Base-by-base conservation (phyloP, 2,113 vertebrate genomes). In the Promerops cafer region DNA sequence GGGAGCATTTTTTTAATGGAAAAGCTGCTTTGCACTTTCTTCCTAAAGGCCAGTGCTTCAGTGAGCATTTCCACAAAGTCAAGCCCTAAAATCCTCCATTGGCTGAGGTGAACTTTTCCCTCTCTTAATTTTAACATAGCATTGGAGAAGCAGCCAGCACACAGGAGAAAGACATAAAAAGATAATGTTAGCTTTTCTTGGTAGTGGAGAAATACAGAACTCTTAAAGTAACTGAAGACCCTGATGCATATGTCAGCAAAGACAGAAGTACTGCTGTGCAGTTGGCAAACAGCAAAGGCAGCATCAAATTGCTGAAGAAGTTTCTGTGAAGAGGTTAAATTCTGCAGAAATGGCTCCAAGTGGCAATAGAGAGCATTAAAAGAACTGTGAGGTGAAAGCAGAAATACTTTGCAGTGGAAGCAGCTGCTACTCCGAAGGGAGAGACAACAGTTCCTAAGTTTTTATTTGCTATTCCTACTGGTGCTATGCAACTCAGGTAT, bases 401-500 rank as follows among this genome's bases (percentile, higher is more conserved):
- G 82, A 87, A 91, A 47, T 77, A 60, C 11, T 83, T 96, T 61
- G 40, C 70, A 59, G 68, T 1, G 0, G 44, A 96, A 68, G 60
- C 83, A 93, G 57, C 80, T 87, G 60, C 64, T 72, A 47, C 57
- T 94, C 86, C 33, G 16, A 33, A 85, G 68, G 35, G 23, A 83
- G n/a, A 76, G 19, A 60, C 40, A 65, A 44, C 12, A n/a, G 56
- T 94, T 91, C 24, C 28, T 45, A 63, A 23, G 30, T 40, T 90
- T 94, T 87, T 81, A 69, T 89, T 95, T 93, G 78, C 52, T 70
- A 7, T 89, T 93, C 93, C 53, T 90, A 72, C 52, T 93, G 75
- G 94, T 94, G 91, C 92, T 95, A 83, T 91, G 87, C 93, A 95
- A 93, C 93, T 97, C 95, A 94, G 96, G 96, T 97, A 95, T 89